These are phyloP conservation scores for Ochlodes sylvanus DNA, from an alignment of 2,888 invertebrate species.

Conservation along the genomic window DNA sequence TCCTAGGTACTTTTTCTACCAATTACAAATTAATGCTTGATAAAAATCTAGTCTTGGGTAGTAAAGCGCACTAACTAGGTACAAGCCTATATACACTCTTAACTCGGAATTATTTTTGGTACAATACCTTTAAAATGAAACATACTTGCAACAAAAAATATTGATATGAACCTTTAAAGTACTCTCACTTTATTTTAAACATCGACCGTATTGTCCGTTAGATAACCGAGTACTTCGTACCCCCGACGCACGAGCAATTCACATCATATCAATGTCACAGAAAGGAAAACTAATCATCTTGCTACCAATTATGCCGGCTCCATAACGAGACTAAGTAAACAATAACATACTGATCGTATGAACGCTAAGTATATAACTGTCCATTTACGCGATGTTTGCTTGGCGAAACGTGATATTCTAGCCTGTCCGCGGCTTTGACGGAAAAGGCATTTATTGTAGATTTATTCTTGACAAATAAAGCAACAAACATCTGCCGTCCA, in stretches of 20 bases:
- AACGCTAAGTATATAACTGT: constrained; percentile 20
- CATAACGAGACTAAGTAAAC: constrained; percentile 16
- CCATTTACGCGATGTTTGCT: constrained; percentile 12
- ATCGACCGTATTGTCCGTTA: too few species aligned
- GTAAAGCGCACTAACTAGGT: too few species aligned
- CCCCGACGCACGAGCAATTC: not conserved
- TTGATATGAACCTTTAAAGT: too few species aligned
- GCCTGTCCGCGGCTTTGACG: constrained; percentile 10
- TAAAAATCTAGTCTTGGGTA: too few species aligned
- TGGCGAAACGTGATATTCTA: constrained; percentile 18
- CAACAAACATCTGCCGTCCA: not conserved
- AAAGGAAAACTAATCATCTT: not conserved
- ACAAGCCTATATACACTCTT: too few species aligned
- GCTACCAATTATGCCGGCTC: constrained; percentile 5
- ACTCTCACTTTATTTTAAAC: too few species aligned
- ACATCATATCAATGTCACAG: constrained; percentile 1
- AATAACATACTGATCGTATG: constrained; percentile 15
- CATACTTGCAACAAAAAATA: too few species aligned
- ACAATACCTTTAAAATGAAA: too few species aligned
- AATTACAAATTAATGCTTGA: too few species aligned
- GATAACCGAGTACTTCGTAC: not conserved
- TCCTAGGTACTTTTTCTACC: too few species aligned
- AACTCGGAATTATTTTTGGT: too few species aligned
- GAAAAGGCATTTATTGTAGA: constrained; percentile 4
- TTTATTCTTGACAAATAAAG: constrained; percentile 11